Base-by-base conservation (phyloP, 1,140 invertebrate species). In the Antheraea mylitta region DNA sequence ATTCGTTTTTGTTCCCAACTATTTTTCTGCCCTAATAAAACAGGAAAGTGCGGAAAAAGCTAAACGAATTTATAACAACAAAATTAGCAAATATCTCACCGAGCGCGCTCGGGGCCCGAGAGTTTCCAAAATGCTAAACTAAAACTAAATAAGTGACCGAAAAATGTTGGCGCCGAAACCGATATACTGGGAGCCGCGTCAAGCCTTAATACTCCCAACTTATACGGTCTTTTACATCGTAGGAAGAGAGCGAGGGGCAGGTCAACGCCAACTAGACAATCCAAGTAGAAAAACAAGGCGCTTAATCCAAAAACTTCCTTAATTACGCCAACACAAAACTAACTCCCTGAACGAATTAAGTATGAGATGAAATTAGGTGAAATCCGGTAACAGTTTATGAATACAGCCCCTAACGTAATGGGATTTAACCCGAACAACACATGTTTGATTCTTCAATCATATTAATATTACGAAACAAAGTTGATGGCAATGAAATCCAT, bases 131-230 rank as follows among this genome's bases (percentile, higher is more conserved):
- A 86, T 81, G 69, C 81, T 85, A 82, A 83, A 86, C 82, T 86
- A 90, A 86, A 88, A 90, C 85, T 87, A 89, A 88, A 87, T 90
- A 90, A 85, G 84, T 89, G 85, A 79, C 72, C 85, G 82, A 87
- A 90, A 90, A 87, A 88, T 87, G 78, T 77, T 72, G 74, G 64
- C 71, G 68, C 62, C 77, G 69, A 69, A 67, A 64, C 85, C 82
- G 83, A 22, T 76, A 38, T 73, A 79, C 18, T n/a, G 18, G 38
- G 85, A 80, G 68, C 81, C 42, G 74, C 77, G 79, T 72, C 70
- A 70, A 62, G 38, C 62, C 9, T 67, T 59, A 74, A 68, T 62
- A 63, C 66, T 68, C 67, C 75, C 68, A 6, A 7, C 7, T 30
- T 18, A 58, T 38, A 58, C 19, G 16, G 37, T 58, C n/a, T 59